Percentiles rank a stretch among this genome's conserved stretches.
Conservation (phyloP, 2,888 invertebrate genomes). For the Pseudococcus viburni region DNA sequence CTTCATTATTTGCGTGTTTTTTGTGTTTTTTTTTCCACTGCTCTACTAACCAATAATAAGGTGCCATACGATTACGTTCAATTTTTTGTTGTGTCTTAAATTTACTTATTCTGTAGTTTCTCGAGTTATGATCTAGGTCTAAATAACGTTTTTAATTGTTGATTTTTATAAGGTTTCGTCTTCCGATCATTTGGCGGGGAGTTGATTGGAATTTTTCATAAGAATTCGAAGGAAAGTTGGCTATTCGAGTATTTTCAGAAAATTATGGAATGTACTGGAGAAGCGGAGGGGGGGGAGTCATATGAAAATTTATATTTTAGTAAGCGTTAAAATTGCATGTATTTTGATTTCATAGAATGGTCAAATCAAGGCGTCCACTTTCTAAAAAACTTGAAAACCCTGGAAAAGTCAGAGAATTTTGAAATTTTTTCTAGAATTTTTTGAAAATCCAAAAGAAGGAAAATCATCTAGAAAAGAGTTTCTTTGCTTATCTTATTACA, state of each 20-base stretch:
- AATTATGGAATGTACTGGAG: too few relatives aligned
- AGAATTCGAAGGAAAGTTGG: not conserved
- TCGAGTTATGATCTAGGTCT: not conserved
- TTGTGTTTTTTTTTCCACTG: slow-evolving; percentile 29
- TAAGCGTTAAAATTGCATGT: too few relatives aligned
- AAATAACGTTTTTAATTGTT: not conserved
- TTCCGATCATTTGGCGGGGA: not conserved
- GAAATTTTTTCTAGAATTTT: too few relatives aligned
- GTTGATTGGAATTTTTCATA: not conserved
- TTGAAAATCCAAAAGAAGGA: too few relatives aligned
- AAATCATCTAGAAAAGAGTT: too few relatives aligned
- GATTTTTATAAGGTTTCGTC: not conserved
- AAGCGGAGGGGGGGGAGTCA: too few relatives aligned
- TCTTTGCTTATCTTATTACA: too few relatives aligned
- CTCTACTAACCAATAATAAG: not conserved
- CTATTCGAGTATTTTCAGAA: not conserved
- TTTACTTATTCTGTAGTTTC: not conserved
- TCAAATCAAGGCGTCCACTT: too few relatives aligned
- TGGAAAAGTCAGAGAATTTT: too few relatives aligned
- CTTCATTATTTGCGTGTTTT: slow-evolving; percentile 28
- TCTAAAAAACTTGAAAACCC: too few relatives aligned
- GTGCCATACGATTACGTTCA: not conserved
- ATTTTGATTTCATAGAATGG: too few relatives aligned
- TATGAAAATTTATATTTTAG: too few relatives aligned
- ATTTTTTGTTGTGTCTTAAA: slow-evolving; percentile 35